Evolutionary conservation across 2,888 invertebrate genomes (phyloP).

Genomic region (Temnothorax unifasciatus): DNA sequence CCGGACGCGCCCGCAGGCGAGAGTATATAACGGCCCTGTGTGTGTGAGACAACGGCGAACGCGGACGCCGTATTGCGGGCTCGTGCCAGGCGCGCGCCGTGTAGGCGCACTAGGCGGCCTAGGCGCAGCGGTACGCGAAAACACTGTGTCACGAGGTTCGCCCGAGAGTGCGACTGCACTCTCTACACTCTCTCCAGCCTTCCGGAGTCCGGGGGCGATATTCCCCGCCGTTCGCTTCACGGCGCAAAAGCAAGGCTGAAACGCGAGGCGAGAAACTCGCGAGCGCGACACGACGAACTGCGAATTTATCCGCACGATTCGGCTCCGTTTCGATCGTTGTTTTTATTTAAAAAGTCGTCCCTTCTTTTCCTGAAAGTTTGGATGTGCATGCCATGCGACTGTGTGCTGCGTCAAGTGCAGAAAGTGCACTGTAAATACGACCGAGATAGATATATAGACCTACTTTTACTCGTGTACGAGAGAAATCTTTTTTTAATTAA

Average conservation of each 20-base stretch:
- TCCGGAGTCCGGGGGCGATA: background rate
- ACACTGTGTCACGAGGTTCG: conserved; percentile 11
- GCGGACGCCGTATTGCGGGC: conserved; percentile 40
- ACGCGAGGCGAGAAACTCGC: background rate
- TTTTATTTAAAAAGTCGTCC: background rate
- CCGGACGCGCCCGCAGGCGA: conserved; percentile 9
- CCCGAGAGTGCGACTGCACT: background rate
- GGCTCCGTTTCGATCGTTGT: background rate
- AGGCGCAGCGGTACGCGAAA: background rate
- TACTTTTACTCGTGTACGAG: background rate
- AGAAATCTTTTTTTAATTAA: background rate
- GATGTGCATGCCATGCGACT: too few species aligned
- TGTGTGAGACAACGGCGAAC: background rate
- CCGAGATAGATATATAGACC: background rate
- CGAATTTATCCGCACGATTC: background rate
- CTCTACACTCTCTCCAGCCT: background rate
- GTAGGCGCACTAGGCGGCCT: background rate
- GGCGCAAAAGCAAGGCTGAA: background rate
- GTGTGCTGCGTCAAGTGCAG: background rate
- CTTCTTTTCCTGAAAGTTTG: background rate
- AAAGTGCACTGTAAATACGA: background rate
- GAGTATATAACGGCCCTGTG: background rate
- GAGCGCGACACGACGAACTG: background rate
- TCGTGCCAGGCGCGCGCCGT: conserved; percentile 16
- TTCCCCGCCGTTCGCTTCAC: background rate